Percentiles rank a stretch among this genome's conserved stretches.
phyloP scores from a whole-genome alignment of 1,140 invertebrate genomes.

The Microplitis demolitor region DNA sequence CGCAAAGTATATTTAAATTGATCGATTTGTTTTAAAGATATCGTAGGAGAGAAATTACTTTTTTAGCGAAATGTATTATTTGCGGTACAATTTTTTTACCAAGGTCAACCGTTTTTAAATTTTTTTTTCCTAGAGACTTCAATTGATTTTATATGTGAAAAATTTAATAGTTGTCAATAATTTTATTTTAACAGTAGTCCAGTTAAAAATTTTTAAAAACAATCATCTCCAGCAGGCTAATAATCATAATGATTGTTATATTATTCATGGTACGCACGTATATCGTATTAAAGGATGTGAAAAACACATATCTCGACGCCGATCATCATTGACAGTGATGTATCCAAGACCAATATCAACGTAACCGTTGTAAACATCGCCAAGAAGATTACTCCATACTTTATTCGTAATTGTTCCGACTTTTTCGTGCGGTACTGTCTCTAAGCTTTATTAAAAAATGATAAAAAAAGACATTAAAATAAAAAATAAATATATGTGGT shows the following conservation, averaged over 20 bases:
- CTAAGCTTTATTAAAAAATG: conserved; percentile 49
- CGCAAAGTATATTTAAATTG: too few relatives aligned
- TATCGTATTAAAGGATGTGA: conserved; percentile 66
- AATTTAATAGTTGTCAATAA: too few relatives aligned
- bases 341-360: conserved; percentile 67
- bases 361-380: conserved; percentile 61
- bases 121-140: too few relatives aligned
- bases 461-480: not conserved
- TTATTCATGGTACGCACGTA: conserved; percentile 53
- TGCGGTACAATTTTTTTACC: too few relatives aligned
- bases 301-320: conserved; percentile 64
- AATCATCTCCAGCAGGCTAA: not conserved
- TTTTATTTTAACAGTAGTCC: too few relatives aligned
- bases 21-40: too few relatives aligned
- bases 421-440: conserved; percentile 59
- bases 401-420: conserved; percentile 65
- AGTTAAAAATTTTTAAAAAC: too few relatives aligned
- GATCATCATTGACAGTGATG: conserved; percentile 62
- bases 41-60: too few relatives aligned
- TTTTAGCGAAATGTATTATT: too few relatives aligned
- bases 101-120: too few relatives aligned
- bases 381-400: conserved; percentile 66
- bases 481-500: not conserved
- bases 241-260: conserved; percentile 1
- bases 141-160: too few relatives aligned